phyloP scores from a whole-genome alignment of 2,113 vertebrate species.

The Galemys pyrenaicus region DNA sequence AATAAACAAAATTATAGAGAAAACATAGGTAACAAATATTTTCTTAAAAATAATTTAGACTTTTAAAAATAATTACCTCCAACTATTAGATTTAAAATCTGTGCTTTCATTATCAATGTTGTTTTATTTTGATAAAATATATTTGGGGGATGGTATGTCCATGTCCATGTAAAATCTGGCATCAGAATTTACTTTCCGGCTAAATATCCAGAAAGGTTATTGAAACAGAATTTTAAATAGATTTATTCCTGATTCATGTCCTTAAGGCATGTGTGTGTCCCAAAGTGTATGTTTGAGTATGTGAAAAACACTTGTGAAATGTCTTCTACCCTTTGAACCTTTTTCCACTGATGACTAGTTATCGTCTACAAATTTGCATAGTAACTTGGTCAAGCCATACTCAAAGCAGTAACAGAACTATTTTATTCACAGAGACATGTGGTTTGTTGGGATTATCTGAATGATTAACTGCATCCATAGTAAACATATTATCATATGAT shows the following conservation, averaged over 20 bases:
- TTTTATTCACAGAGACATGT: not conserved
- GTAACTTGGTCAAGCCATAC: not conserved
- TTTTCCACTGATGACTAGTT: not conserved
- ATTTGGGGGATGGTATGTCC: constrained; percentile 1
- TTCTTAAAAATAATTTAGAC: constrained; percentile 43
- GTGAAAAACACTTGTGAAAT: not conserved
- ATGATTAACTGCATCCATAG: constrained; percentile 18
- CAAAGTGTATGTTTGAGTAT: not conserved
- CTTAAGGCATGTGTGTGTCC: not conserved
- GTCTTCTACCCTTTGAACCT: not conserved
- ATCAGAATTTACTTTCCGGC: constrained; percentile 29
- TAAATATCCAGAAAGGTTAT: constrained; percentile 9
- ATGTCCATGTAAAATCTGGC: constrained; percentile 34
- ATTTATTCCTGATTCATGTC: not conserved
- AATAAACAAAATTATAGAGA: constrained; percentile 14
- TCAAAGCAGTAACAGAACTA: not conserved
- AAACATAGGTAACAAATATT: constrained; percentile 33
- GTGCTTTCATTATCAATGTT: not conserved
- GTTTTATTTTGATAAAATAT: constrained; percentile 53
- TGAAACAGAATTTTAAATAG: constrained; percentile 24
- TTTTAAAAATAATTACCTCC: not conserved
- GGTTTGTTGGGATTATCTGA: constrained; percentile 22
- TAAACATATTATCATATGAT: constrained; percentile 46
- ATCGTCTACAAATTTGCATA: not conserved
- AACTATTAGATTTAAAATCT: constrained; percentile 36